Base-by-base conservation (phyloP, 2,113 vertebrate genomes). In the Campylomormyrus tamandua region DNA sequence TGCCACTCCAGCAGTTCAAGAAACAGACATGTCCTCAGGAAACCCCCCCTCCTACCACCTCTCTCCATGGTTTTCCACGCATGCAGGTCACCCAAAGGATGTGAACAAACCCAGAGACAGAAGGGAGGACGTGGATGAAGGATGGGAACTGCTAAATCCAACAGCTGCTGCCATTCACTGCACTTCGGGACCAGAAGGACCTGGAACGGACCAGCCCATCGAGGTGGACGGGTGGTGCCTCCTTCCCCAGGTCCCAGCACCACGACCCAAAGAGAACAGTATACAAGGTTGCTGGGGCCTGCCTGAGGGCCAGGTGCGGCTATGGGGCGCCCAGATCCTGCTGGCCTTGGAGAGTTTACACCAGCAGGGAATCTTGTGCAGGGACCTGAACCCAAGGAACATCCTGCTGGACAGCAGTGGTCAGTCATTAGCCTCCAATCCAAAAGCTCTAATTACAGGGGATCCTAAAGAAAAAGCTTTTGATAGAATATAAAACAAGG, bases 301-400 rank as follows among this genome's bases (percentile, higher is more conserved):
- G 90, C 94, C 95, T 0, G 98, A 99, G 90, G 94, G 96, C 15
- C 96, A 98, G 91, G 97, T 97, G 89, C 95, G 94, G 48, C 94
- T 97, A 17, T 99, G 98, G 98, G 98, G 97, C 1, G 98, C 98
- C 0, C 97, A 99, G 96, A 96, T 97, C 21, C 94, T 99, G 39
- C 90, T 99, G 93, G 98, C 98, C 2, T 93, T 99, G 90, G 98
- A 99, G 90, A 98, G 97, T 19, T 96, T 99, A 89, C 98, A 99
- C 83, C 95, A 99, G 91, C 98, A 99, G 92, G 98, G 98, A 31
- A 93, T 99, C n/a, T 88, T 99, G 90, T 99, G 98, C 94, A 95
- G 95, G 58, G 98, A 99, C 90, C 97, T 99, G 91, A 99, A 98
- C 91, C 98, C 98, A n/a, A 96, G 95, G 92, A 99, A 99, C 89